Base-by-base conservation (phyloP, 2,113 vertebrate genomes). In the Podarcis muralis region DNA sequence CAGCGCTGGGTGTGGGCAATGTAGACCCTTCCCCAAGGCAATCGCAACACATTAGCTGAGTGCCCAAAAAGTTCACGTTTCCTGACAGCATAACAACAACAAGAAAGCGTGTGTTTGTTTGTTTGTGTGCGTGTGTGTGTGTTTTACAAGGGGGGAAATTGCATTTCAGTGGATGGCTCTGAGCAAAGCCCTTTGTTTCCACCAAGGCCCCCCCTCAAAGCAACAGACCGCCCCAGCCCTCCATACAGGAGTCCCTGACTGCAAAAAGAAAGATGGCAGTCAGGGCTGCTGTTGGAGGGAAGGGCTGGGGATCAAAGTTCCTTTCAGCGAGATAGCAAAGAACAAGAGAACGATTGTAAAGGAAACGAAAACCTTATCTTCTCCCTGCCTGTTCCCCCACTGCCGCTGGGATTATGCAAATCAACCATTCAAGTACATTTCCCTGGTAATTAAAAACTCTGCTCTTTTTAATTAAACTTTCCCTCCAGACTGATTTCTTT, bases 381-480 rank as follows among this genome's bases (percentile, higher is more conserved):
- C 0, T 92, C 89, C 76, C 81, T 92, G 93, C 95, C 94, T 93
- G 94, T 91, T 94, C 91, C 93, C 76, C 87, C 85, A 86, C 81
- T 53, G 94, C 93, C 76, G 0, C 74, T 0, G 6, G 94, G 95
- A 95, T 96, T 96, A 96, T 95, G 95, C 94, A 96, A 96, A 96
- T 95, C 81, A 95, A 91, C 91, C 94, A 95, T 95, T 95, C 93
- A 95, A 95, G 90, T 94, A 91, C 87, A 93, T 96, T 96, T 96
- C 93, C 81, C 88, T 90, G 90, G 93, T 96, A 96, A 96, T 96
- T 96, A 96, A 96, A 96, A 96, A 93, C 93, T 93, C 93, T 85
- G 84, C 91, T 94, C 92, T 95, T 95, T 96, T 96, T 96, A 96
- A 96, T 96, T 96, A 96, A 94, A 94, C 87, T 95, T 95, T 95